Evolutionary conservation across 2,888 invertebrate genomes (phyloP).

Genomic region (Polyommatus icarus): DNA sequence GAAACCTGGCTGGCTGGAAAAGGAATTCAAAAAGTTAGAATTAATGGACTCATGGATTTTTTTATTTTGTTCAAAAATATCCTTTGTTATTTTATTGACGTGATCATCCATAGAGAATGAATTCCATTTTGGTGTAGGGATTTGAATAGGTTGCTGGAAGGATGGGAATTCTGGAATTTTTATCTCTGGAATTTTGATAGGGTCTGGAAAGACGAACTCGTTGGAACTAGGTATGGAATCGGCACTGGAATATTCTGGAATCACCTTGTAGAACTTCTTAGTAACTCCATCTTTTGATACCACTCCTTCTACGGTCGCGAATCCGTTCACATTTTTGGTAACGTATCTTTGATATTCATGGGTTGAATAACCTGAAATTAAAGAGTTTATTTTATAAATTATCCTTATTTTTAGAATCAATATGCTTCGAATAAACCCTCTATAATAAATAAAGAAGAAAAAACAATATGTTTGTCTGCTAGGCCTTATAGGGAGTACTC

Average conservation of each 20-base stretch:
- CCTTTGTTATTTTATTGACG: background rate
- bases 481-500: too few relatives aligned
- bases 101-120: background rate
- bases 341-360: slow-evolving; percentile 1
- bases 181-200: slow-evolving; percentile 7
- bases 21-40: background rate
- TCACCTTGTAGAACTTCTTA: background rate
- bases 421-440: too few relatives aligned
- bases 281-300: slow-evolving; percentile 15
- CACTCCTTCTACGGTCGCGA: background rate
- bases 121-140: background rate
- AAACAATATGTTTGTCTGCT: too few relatives aligned
- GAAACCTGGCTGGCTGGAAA: background rate
- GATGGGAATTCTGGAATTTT: background rate
- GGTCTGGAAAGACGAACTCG: background rate
- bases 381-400: background rate
- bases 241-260: slow-evolving; percentile 10
- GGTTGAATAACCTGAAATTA: slow-evolving; percentile 12
- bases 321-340: slow-evolving; percentile 15
- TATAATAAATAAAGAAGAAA: too few relatives aligned
- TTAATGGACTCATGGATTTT: slow-evolving; percentile 11
- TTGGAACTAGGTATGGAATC: background rate
- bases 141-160: slow-evolving; percentile 11
- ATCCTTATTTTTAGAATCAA: too few relatives aligned
- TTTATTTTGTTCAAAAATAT: slow-evolving; percentile 11